A percentile compares a stretch with the other conserved stretches of the same genome.
Evolutionary conservation across 2,888 invertebrate species (phyloP).

Genomic region (Strigamia maritima): DNA sequence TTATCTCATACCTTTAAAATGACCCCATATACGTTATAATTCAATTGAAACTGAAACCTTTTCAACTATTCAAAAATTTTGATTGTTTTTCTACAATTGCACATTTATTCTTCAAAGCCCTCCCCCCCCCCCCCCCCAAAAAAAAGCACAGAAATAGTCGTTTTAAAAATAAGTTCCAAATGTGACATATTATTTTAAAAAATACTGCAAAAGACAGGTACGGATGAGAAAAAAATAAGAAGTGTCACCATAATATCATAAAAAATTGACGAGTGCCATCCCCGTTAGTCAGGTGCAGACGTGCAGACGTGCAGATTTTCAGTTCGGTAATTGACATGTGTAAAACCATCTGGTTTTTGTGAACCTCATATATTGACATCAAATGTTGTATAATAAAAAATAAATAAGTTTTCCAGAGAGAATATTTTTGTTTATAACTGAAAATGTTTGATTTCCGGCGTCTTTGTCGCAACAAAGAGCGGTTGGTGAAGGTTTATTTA

Average conservation of each 20-base stretch:
- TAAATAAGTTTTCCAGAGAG: too few relatives aligned
- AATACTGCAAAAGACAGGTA: not conserved
- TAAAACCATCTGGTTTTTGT: not conserved
- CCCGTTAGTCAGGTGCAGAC: constrained; percentile 3
- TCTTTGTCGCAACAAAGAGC: not conserved
- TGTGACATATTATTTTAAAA: constrained; percentile 8
- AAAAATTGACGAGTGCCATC: not conserved
- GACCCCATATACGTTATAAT: not conserved
- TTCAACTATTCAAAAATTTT: constrained; percentile 6
- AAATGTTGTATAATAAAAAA: too few relatives aligned
- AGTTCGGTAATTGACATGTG: not conserved
- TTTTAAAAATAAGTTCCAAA: not conserved
- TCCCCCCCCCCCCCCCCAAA: not conserved
- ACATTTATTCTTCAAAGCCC: not conserved
- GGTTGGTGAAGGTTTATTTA: not conserved
- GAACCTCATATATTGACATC: not conserved
- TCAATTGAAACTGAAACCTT: not conserved
- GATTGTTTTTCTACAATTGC: not conserved
- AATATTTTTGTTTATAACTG: not conserved
- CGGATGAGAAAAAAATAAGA: not conserved
- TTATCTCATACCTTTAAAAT: constrained; percentile 13
- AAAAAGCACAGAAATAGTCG: not conserved
- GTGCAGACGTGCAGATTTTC: constrained; percentile 1
- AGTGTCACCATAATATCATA: not conserved
- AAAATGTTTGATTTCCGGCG: not conserved